Evolutionary conservation across 2,888 invertebrate genomes (phyloP).

Genomic region (Cistogaster globosa): DNA sequence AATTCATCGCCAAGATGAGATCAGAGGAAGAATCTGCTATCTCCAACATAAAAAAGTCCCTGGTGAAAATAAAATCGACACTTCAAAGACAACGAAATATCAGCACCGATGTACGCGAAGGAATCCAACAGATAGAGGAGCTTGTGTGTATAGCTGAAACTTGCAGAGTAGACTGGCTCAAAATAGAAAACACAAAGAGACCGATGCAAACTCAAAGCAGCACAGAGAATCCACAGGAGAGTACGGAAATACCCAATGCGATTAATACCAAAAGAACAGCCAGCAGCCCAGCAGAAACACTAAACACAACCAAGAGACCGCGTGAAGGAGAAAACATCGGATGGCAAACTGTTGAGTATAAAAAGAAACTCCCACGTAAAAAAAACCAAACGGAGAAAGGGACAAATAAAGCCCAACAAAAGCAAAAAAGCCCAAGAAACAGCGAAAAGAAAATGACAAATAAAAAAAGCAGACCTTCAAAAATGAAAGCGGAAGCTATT

Average conservation of each 20-base stretch:
- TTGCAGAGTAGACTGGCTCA: neutral
- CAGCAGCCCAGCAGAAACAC: constrained; percentile 6
- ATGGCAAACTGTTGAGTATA: neutral
- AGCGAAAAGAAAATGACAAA: neutral
- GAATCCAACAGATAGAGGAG: neutral
- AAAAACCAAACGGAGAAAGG: constrained; percentile 2
- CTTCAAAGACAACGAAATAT: neutral
- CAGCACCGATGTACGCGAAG: constrained; percentile 7
- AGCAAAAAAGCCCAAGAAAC: neutral
- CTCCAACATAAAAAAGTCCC: neutral
- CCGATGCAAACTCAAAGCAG: neutral
- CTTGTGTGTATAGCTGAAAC: constrained; percentile 1
- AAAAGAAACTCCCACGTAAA: neutral
- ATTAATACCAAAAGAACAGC: neutral
- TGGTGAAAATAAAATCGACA: neutral
- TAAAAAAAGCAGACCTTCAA: neutral
- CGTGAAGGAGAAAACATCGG: constrained; percentile 1
- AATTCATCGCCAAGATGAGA: neutral
- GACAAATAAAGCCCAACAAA: neutral
- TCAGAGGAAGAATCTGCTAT: neutral
- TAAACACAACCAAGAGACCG: neutral
- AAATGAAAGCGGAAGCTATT: constrained; percentile 9
- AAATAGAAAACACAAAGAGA: neutral
- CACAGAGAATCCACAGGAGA: neutral
- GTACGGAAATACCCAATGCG: neutral